A percentile compares a stretch with the other conserved stretches of the same genome.
Conservation (phyloP, 2,113 vertebrate genomes). For the Tautogolabrus adspersus region DNA sequence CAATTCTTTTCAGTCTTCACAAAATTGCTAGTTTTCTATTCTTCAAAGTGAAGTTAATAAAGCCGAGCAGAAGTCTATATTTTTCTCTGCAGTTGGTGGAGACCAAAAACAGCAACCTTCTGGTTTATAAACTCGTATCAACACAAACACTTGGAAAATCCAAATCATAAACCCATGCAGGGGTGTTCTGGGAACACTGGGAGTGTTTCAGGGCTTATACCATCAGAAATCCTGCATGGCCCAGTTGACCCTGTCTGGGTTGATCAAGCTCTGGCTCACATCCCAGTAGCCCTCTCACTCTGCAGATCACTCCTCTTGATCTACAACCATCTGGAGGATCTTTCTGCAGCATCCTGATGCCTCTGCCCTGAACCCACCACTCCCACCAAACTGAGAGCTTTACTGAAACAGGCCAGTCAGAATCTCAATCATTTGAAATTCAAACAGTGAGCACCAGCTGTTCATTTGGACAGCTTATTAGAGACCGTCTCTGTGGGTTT, state of each 20-base stretch:
- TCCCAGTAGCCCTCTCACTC: constrained; percentile 30
- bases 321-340: constrained; percentile 48
- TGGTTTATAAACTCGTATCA: too few species aligned
- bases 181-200: neutral
- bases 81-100: too few species aligned
- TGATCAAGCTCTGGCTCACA: constrained; percentile 33
- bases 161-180: neutral
- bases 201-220: neutral
- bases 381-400: constrained; percentile 36
- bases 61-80: too few species aligned
- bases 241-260: constrained; percentile 31
- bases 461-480: constrained; percentile 7
- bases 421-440: constrained; percentile 40
- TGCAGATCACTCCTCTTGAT: constrained; percentile 34
- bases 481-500: constrained; percentile 1
- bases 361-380: constrained; percentile 26
- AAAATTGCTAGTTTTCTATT: neutral
- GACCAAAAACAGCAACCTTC: too few species aligned
- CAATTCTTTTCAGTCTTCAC: neutral
- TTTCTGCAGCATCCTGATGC: constrained; percentile 31
- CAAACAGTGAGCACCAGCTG: constrained; percentile 28
- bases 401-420: constrained; percentile 7
- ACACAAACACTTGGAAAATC: neutral
- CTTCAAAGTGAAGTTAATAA: neutral
- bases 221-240: constrained; percentile 4